These are phyloP conservation scores for Sterna hirundo DNA, from an alignment of 2,113 vertebrate species.

Conservation along the genomic window DNA sequence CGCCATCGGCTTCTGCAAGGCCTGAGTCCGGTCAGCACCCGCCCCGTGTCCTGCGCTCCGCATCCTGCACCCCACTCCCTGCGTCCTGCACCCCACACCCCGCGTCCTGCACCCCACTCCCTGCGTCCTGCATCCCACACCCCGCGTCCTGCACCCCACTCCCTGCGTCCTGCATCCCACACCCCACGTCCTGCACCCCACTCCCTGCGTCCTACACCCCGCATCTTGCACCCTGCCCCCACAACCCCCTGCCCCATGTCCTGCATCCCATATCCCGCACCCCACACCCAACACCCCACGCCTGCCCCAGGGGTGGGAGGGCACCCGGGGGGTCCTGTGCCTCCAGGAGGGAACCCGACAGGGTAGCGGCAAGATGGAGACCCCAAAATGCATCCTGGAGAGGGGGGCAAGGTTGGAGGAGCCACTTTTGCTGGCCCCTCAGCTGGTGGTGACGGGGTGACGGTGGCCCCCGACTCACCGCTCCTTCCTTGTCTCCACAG, in stretches of 20 bases:
- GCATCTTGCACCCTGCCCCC: rapidly evolving
- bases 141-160: neutral
- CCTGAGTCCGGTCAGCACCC: neutral
- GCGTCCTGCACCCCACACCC: no score
- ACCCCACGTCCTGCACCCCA: neutral
- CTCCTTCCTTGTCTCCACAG: neutral
- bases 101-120: neutral
- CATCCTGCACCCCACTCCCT: neutral
- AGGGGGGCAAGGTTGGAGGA: neutral
- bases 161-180: neutral
- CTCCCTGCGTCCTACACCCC: neutral
- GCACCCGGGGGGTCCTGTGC: neutral
- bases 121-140: neutral
- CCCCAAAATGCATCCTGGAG: neutral
- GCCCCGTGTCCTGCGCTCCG: no score
- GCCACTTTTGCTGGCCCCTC: neutral
- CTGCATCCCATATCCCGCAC: neutral
- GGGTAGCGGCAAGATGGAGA: neutral
- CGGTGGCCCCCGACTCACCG: rapidly evolving
- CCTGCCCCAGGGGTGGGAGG: no score
- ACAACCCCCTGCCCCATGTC: neutral
- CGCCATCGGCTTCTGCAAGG: neutral
- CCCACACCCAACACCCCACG: neutral
- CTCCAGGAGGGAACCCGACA: neutral
- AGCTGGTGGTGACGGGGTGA: neutral